Base-by-base conservation (phyloP, 2,888 invertebrate species). In the Zygogramma bicolorata region DNA sequence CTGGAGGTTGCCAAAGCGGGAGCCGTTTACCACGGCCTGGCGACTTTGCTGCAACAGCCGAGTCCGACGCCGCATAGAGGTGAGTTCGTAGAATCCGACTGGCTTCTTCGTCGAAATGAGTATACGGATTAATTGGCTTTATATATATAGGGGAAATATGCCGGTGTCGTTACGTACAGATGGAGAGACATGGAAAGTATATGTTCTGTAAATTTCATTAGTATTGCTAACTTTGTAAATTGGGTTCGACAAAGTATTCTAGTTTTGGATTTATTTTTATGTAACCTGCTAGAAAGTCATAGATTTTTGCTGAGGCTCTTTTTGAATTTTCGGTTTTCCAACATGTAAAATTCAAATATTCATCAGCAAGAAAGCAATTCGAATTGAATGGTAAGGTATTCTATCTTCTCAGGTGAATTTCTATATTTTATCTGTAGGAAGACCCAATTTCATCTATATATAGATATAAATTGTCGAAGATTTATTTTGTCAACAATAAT, bases 1-100 rank as follows among this genome's bases (percentile, higher is more conserved):
- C 88, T 99, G 76, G 97, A 98, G 87, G 98, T 99, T 73, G 98
- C 97, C 25, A 99, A 99, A 87, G 97, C 98, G 87, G 99, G 98
- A 62, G 99, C 99, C 62, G 94, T 98, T 82, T 95, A 96, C 85
- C 98, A 99, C 88, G 99, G 99, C 27, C 89, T 99, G 68, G 97
- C 97, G 15, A 96, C 97, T 15, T 89, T 98, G 72, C 89, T 98
- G 62, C 96, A 95, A 80, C 97, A 97, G 85, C 97, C 97, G 10
- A 95, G 95, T 81, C 96, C 96, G 66, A 91, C 93, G 75, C 93
- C 93, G 86, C 91, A 91, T 82, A 90, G 93, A 90, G 94, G 94
- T 94, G 88, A 87, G 88, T 85, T 22, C 63, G 8, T 27, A 18
- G 40, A 46, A 10, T 68, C n/a, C 29, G 1, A 15, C 27, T 25